Evolutionary conservation across 2,113 vertebrate species (phyloP).

Genomic region (Oreocharis arfaki): DNA sequence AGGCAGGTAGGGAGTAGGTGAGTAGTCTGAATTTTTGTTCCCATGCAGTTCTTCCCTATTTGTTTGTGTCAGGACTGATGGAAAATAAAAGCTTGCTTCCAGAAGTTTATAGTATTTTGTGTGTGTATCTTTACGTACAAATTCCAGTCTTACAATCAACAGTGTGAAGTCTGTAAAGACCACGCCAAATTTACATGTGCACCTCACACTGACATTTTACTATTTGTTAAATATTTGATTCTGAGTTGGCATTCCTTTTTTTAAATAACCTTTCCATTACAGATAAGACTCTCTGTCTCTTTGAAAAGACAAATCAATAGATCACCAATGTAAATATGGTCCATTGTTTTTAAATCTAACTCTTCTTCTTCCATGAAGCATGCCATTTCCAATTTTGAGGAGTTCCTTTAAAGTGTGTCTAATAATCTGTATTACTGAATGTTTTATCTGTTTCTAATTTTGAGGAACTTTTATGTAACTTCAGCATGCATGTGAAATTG

Average conservation of each 20-base stretch:
- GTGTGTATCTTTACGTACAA: not conserved
- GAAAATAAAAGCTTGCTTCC: not conserved
- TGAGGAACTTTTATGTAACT: not conserved
- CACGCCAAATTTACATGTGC: not conserved
- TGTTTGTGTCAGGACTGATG: not conserved
- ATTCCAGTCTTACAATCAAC: not conserved
- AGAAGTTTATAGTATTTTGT: not conserved
- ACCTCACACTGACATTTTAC: not conserved
- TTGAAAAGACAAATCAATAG: not conserved
- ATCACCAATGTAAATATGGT: not conserved
- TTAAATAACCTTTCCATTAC: not conserved
- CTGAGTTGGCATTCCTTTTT: not conserved
- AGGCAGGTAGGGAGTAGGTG: not conserved
- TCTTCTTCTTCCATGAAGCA: not conserved
- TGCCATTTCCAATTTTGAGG: not conserved
- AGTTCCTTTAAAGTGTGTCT: not conserved
- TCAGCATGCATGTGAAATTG: not conserved
- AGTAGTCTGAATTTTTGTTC: not conserved
- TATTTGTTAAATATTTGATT: not conserved
- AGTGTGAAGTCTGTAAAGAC: not conserved
- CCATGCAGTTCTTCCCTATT: not conserved
- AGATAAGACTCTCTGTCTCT: not conserved
- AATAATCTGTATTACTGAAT: not conserved
- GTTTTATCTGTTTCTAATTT: not conserved
- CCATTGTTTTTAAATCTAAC: not conserved